Conservation (phyloP, 2,113 vertebrate species). For the Neoarius graeffei region DNA sequence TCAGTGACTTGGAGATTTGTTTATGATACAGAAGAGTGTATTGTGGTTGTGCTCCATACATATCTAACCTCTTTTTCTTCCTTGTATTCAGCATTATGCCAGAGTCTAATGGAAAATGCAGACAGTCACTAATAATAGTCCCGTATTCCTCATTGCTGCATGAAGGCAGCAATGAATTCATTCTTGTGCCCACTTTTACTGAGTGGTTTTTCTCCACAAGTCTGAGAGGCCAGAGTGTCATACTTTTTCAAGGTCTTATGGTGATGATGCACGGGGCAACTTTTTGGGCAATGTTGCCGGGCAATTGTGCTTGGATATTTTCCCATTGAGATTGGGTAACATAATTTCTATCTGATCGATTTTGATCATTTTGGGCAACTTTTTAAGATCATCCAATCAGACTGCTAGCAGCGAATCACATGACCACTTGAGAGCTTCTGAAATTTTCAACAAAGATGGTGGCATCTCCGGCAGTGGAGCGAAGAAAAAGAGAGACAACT, state of each 20-base stretch:
- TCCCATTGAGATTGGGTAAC: no score
- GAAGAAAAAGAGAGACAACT: no score
- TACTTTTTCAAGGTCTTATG: not conserved
- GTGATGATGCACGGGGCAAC: no score
- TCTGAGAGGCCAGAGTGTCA: not conserved
- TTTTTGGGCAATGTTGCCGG: no score
- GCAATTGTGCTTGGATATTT: no score
- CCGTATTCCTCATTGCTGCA: not conserved
- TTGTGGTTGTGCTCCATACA: not conserved
- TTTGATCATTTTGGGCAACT: no score
- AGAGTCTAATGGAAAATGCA: not conserved
- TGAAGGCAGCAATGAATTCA: slow-evolving; percentile 13
- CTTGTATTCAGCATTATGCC: not conserved
- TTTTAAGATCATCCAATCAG: no score
- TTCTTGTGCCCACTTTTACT: not conserved
- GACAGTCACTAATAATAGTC: not conserved
- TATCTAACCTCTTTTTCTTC: not conserved
- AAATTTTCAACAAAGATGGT: no score
- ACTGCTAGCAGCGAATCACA: no score
- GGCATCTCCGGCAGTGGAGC: no score
- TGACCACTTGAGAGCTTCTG: no score
- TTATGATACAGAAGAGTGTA: not conserved
- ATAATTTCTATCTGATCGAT: no score
- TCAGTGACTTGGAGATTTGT: not conserved
- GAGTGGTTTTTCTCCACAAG: not conserved